Evolutionary conservation across 2,113 vertebrate species (phyloP).

Genomic region (Agapornis roseicollis): DNA sequence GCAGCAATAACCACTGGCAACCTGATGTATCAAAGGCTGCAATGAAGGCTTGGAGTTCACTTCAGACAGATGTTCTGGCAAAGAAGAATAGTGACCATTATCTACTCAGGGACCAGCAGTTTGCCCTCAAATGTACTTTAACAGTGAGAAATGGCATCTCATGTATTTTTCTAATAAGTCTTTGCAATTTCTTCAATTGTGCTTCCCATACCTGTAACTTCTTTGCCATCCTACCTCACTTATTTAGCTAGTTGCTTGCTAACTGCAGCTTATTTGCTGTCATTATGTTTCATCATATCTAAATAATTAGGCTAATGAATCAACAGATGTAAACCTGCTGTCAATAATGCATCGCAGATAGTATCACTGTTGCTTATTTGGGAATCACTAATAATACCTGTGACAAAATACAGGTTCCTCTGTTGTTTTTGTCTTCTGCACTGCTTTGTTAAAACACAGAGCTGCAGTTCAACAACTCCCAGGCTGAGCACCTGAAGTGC

Average conservation of each 20-base stretch:
- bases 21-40: background rate
- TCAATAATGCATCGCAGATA: conserved; percentile 2
- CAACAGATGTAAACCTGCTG: too few relatives aligned
- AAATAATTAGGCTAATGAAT: conserved; percentile 37
- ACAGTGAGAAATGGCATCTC: background rate
- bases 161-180: background rate
- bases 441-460: background rate
- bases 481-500: too few relatives aligned
- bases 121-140: background rate
- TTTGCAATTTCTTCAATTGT: background rate
- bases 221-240: background rate
- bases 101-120: background rate
- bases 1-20: conserved; percentile 25
- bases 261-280: conserved; percentile 20
- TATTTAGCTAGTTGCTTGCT: background rate
- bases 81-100: background rate
- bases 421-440: background rate
- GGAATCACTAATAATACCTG: conserved; percentile 12
- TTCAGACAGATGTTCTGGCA: background rate
- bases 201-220: background rate
- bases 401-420: background rate
- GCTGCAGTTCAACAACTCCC: background rate
- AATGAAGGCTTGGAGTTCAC: background rate
- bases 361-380: background rate
- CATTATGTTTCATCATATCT: background rate